Conservation (phyloP, 1,140 invertebrate genomes). For the Zeugodacus cucurbitae region DNA sequence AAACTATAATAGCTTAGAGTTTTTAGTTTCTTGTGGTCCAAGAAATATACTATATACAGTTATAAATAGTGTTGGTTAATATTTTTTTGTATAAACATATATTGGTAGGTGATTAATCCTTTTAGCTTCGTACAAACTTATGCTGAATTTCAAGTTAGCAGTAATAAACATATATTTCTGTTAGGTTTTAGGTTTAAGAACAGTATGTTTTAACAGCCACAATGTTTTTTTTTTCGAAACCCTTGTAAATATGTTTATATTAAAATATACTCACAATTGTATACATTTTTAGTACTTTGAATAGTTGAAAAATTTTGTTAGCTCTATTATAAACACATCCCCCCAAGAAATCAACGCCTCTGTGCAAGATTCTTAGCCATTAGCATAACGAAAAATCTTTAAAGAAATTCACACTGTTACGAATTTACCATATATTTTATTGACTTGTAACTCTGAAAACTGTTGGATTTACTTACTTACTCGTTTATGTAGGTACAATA, state of each 20-base stretch:
- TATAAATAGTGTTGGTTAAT: neutral
- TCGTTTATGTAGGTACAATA: neutral
- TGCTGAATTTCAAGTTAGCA: neutral
- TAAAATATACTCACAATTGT: neutral
- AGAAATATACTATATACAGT: neutral
- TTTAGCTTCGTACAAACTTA: neutral
- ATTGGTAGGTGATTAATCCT: neutral
- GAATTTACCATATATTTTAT: neutral
- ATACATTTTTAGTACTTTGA: neutral
- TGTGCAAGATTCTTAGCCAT: neutral
- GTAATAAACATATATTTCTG: neutral
- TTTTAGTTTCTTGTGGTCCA: neutral
- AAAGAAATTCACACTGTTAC: neutral
- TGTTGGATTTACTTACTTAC: slow-evolving; percentile 12
- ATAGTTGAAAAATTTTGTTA: neutral
- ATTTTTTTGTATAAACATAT: neutral
- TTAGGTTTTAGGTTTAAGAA: neutral
- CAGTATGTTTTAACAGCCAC: neutral
- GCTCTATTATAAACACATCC: slow-evolving; percentile 20
- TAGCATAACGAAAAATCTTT: neutral
- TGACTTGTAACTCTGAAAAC: slow-evolving; percentile 33
- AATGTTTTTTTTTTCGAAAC: neutral
- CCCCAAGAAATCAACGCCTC: slow-evolving; percentile 62
- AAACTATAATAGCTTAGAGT: neutral
- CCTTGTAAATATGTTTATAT: neutral